Evolutionary conservation across 2,113 vertebrate genomes (phyloP).

Genomic region (Tiliqua scincoides): DNA sequence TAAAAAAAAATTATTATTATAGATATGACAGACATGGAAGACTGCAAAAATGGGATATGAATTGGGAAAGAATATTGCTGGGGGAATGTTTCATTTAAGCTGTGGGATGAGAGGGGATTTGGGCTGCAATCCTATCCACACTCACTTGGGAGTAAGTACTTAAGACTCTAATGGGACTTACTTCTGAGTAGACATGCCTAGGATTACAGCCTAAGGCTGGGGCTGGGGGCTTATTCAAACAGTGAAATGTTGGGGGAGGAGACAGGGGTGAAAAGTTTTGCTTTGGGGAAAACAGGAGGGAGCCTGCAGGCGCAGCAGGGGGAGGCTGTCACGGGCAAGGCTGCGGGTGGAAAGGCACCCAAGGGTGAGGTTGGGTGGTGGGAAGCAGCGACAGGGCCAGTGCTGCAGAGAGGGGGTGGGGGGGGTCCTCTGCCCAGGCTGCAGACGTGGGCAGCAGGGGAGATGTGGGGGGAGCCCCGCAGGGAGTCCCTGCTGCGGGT

Average conservation of each 20-base stretch:
- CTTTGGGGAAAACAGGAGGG: no score
- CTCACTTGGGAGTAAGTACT: no score
- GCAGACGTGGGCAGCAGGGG: not conserved
- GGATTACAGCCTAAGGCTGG: no score
- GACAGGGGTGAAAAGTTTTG: not conserved
- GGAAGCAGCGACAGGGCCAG: not conserved
- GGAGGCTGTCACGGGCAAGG: no score
- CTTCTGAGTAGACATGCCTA: no score
- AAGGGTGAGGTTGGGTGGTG: not conserved
- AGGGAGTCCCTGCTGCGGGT: no score
- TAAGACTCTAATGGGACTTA: no score
- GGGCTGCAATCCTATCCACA: no score
- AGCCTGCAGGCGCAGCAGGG: not conserved
- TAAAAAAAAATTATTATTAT: no score
- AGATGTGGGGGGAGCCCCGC: no score
- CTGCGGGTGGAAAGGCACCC: not conserved
- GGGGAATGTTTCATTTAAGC: not conserved
- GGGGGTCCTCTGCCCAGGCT: not conserved
- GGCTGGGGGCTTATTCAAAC: no score
- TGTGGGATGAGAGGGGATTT: not conserved
- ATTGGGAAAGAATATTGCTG: fast-evolving
- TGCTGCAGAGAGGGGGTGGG: no score
- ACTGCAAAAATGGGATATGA: not conserved
- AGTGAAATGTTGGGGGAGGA: not conserved
- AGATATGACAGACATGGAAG: not conserved